Percentiles rank a stretch among this genome's conserved stretches.
phyloP scores from a whole-genome alignment of 2,888 invertebrate genomes.

The Heliconius charithonia region DNA sequence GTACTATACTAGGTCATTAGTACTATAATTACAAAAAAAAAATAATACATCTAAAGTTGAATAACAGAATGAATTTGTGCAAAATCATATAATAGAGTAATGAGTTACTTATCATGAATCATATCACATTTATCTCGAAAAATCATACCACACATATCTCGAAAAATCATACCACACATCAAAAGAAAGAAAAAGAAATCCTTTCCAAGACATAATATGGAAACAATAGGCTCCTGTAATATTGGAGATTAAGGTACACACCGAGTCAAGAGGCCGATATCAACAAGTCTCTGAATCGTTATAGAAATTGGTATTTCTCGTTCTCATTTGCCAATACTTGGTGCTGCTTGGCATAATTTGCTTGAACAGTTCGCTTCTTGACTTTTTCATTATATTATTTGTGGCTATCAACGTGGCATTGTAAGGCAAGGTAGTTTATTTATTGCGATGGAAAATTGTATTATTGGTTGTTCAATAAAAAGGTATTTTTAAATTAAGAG shows the following conservation, averaged over 20 bases:
- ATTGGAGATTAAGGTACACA: slow-evolving; percentile 22
- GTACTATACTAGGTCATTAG: too few species aligned
- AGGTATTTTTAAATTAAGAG: too few species aligned
- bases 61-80: too few species aligned
- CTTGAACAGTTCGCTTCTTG: slow-evolving; percentile 3
- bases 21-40: too few species aligned
- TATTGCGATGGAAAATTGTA: not conserved
- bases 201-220: slow-evolving; percentile 7
- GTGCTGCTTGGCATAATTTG: slow-evolving; percentile 19
- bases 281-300: slow-evolving; percentile 24
- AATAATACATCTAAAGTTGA: too few species aligned
- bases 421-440: not conserved
- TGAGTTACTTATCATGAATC: too few species aligned
- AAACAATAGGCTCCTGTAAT: slow-evolving; percentile 29
- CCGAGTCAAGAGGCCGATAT: slow-evolving; percentile 22
- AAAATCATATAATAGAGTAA: too few species aligned
- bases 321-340: slow-evolving; percentile 19
- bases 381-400: slow-evolving; percentile 8
- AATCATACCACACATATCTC: not conserved
- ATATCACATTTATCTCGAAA: too few species aligned
- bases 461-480: not conserved
- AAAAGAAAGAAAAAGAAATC: slow-evolving; percentile 8
- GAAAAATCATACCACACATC: not conserved
- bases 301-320: slow-evolving; percentile 25
- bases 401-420: not conserved